Conservation (phyloP, 2,888 invertebrate genomes). For the Polyommatus icarus region DNA sequence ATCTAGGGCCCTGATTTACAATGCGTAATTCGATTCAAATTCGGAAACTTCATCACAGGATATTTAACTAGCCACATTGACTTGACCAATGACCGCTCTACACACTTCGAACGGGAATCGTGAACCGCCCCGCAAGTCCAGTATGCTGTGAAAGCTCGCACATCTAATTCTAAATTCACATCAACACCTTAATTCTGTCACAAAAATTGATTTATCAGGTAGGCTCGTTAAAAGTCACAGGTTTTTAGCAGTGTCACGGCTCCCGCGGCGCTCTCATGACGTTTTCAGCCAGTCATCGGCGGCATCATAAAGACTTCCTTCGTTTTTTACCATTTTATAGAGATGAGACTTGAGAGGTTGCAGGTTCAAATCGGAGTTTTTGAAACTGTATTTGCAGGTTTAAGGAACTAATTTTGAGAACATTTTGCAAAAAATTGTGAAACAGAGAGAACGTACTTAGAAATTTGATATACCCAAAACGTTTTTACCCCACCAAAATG, state of each 20-base stretch:
- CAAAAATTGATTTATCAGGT: conserved; percentile 63
- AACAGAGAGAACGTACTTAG: no score
- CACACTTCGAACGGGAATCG: no score
- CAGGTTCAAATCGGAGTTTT: neutral
- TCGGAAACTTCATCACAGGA: no score
- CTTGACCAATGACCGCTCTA: no score
- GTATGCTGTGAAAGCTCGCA: neutral
- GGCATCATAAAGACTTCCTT: conserved; percentile 59
- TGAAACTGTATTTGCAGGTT: neutral
- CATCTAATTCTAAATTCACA: conserved; percentile 15
- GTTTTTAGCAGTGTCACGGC: conserved; percentile 42
- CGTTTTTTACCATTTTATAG: conserved; percentile 44
- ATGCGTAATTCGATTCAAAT: no score
- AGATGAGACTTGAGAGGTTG: neutral
- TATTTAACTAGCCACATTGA: no score
- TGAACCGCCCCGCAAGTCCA: no score
- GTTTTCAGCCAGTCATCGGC: conserved; percentile 59
- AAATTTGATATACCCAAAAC: no score
- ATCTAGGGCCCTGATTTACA: no score
- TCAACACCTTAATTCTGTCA: conserved; percentile 33
- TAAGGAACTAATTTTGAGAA: no score
- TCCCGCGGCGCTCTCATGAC: conserved; percentile 31
- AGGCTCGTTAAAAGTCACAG: conserved; percentile 54
- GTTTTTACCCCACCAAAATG: no score
- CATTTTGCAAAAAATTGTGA: no score